These are phyloP conservation scores for Tachypleus tridentatus DNA, from an alignment of 1,140 invertebrate genomes.

Conservation along the genomic window DNA sequence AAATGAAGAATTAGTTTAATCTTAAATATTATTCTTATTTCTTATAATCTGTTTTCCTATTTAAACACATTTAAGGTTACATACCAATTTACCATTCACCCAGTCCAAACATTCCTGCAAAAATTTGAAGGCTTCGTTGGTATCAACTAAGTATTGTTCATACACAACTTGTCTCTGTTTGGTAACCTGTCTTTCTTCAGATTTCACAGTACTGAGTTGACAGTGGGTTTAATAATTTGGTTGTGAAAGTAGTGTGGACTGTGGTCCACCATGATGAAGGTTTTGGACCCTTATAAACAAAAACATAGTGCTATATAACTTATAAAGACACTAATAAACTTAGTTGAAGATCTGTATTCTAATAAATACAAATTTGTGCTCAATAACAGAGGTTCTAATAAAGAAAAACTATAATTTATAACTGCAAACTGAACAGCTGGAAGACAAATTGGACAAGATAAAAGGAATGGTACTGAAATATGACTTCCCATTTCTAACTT, in stretches of 20 bases:
- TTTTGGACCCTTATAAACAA: conserved; percentile 61
- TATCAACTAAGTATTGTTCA: conserved; percentile 79
- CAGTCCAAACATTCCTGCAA: conserved; percentile 86
- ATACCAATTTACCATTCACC: conserved; percentile 79
- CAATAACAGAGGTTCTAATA: too few relatives aligned
- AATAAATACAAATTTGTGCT: too few relatives aligned
- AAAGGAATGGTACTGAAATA: too few relatives aligned
- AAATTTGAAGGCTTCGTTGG: conserved; percentile 78
- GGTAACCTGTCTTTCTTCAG: conserved; percentile 73
- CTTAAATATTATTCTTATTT: too few relatives aligned
- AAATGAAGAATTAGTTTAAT: too few relatives aligned
- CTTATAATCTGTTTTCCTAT: too few relatives aligned
- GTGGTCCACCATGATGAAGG: conserved; percentile 83
- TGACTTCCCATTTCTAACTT: too few relatives aligned
- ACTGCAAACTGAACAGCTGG: too few relatives aligned
- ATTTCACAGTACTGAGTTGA: conserved; percentile 53
- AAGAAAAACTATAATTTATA: too few relatives aligned
- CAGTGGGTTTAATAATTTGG: conserved; percentile 65
- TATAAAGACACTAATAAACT: too few relatives aligned
- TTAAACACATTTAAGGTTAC: conserved; percentile 22
- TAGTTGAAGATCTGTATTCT: too few relatives aligned
- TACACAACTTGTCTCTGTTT: conserved; percentile 40
- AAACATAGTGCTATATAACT: conserved; percentile 7
- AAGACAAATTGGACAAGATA: too few relatives aligned
- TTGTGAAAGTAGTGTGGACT: conserved; percentile 73